phyloP scores from a whole-genome alignment of 2,888 invertebrate species.

The Flexamia atlantica region DNA sequence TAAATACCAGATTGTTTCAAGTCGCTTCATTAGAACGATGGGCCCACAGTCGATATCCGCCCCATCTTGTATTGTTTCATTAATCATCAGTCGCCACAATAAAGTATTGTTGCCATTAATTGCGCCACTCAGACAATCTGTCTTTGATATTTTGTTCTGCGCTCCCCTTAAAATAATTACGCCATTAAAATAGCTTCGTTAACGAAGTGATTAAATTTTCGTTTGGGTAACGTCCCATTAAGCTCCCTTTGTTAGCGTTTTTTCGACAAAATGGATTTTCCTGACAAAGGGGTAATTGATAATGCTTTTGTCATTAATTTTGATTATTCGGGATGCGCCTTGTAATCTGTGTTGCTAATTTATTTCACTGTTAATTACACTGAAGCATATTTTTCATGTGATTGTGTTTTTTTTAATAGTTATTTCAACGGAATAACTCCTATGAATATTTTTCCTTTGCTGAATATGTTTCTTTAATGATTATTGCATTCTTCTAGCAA shows the following conservation, averaged over 20 bases:
- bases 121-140: slow-evolving; percentile 36
- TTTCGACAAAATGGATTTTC: slow-evolving; percentile 9
- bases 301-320: slow-evolving; percentile 26
- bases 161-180: slow-evolving; percentile 47
- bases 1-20: not conserved
- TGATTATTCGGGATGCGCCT: not conserved
- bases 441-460: no score
- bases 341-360: not conserved
- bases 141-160: slow-evolving; percentile 31
- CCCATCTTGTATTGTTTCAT: slow-evolving; percentile 3
- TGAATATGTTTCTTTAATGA: no score
- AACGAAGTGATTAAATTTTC: slow-evolving; percentile 41
- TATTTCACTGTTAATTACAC: no score
- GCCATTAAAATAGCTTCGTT: slow-evolving; percentile 47
- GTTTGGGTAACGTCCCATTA: slow-evolving; percentile 38
- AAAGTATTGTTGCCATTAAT: slow-evolving; percentile 35
- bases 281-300: slow-evolving; percentile 8
- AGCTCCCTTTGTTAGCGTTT: slow-evolving; percentile 28
- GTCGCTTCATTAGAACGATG: not conserved
- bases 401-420: no score
- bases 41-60: not conserved
- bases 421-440: no score
- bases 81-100: slow-evolving; percentile 3
- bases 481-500: no score
- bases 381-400: no score